Base-by-base conservation (phyloP, 2,797 vertebrate genomes). In the Protosalanx chinensis region DNA sequence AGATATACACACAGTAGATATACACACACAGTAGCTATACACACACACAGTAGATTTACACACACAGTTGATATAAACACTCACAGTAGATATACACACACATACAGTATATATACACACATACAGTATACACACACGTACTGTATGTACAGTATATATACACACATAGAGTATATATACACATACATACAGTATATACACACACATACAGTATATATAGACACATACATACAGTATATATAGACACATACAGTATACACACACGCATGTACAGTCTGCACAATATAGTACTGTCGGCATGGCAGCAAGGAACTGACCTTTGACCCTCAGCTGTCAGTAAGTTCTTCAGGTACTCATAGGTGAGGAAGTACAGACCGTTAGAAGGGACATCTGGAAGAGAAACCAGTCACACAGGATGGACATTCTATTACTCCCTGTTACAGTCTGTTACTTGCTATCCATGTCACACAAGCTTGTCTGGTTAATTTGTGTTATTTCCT, bases 331-430 rank as follows among this genome's bases (percentile, higher is more conserved):
- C 86, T 6, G 92, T 93, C 76, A 93, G 79, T 67, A 82, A 0
- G 15, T 79, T 71, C 77, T 93, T 93, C 29, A 93, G 74, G 81
- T 76, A 85, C 76, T 93, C 90, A 2, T 93, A 93, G 0, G 90
- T 91, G 58, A 93, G 76, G 81, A 93, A 93, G 82, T 92, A 93
- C 1, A 93, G 73, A 41, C 92, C 92, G 10, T 72, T 85, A 1
- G 91, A 92, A 79, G 93, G 93, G 68, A 93, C 89, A 68, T 93
- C 93, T 93, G 60, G 18, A 30, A 59, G 20, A 61, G 5, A 76
- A 5, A 63, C 15, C 35, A 37, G 7, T 35, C 33, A 35, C 33
- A 35, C 35, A 37, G 35, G 35, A 46, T 13, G 41, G 10, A 46
- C 41, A n/a, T 56, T 2, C 5, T 56, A n/a, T 56, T 56, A 56